Evolutionary conservation across 1,140 invertebrate species (phyloP).

Genomic region (Hycleus cichorii): DNA sequence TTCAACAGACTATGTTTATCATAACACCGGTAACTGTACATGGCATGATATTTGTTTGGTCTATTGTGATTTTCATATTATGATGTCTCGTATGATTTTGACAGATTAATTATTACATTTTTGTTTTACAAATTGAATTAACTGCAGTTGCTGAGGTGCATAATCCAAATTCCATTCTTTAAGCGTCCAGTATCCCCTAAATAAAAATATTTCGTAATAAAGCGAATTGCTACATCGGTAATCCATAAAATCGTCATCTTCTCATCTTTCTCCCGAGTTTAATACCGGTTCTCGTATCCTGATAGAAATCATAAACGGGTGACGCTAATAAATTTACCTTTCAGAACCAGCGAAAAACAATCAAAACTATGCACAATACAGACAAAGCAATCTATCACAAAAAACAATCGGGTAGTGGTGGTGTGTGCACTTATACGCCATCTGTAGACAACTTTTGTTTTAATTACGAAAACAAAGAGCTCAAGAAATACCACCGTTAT

Average conservation of each 20-base stretch:
- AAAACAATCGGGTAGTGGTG: slow-evolving; percentile 35
- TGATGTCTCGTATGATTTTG: slow-evolving; percentile 18
- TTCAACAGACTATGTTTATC: no score
- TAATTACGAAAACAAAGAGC: slow-evolving; percentile 40
- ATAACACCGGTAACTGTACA: background rate
- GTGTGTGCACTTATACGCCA: slow-evolving; percentile 26
- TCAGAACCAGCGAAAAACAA: slow-evolving; percentile 37
- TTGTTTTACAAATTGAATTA: slow-evolving; percentile 4
- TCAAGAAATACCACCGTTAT: slow-evolving; percentile 27
- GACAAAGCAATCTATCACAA: slow-evolving; percentile 41
- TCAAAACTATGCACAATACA: slow-evolving; percentile 40
- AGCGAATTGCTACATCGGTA: no score
- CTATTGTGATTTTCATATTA: slow-evolving; percentile 6
- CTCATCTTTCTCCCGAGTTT: no score
- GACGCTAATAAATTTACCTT: slow-evolving; percentile 40
- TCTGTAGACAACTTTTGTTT: slow-evolving; percentile 41
- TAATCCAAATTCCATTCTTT: background rate
- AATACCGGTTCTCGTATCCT: slow-evolving; percentile 2
- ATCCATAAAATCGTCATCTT: no score
- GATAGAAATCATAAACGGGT: slow-evolving; percentile 36
- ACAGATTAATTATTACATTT: slow-evolving; percentile 23
- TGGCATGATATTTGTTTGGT: background rate
- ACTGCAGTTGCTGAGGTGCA: no score
- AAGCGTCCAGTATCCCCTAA: no score
- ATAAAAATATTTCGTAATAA: no score